Base-by-base conservation (phyloP, 2,113 vertebrate species). In the Montifringilla adamsi region DNA sequence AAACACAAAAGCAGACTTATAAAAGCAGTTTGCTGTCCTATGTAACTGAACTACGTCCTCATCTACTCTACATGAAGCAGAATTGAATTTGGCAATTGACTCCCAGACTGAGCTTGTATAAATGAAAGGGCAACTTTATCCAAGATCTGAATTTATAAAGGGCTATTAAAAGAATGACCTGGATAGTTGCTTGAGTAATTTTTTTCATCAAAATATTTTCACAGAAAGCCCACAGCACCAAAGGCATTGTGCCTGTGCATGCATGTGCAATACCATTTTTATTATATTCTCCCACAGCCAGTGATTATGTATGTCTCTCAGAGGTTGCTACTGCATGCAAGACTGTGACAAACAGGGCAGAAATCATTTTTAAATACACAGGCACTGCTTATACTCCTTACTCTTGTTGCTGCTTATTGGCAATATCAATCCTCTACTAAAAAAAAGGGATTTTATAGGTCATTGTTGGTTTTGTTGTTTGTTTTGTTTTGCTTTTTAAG, bases 261-360 rank as follows among this genome's bases (percentile, higher is more conserved):
- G 22, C 23, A 43, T 22, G n/a, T 76, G 44, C 63, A 70, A 46
- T 67, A 53, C 4, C 23, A 70, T 86, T 83, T 70, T 47, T 63
- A 84, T 70, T 89, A 84, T 53, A 76, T 79, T 84, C 62, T 95
- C 62, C 70, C 26, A 22, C 0, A 6, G 81, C 10, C 46, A 75
- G 47, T 79, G 47, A 47, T 43, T 78, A 62, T 37, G 17, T 41
- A 12, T 49, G 44, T 33, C 49, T 82, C 66, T 81, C 27, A 81
- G 49, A 94, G 49, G 33, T n/a, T 81, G 56, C 43, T 89, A 60
- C 64, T 82, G n/a, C 15, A 5, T 16, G 7, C 19, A 86, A 67
- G 30, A 28, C 56, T 81, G 30, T 50, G 62, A 78, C 30, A 94
- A 95, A 86, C 59, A 93, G 68, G 94, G 73, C 76, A 93, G 76